Percentiles rank a stretch among this genome's conserved stretches.
Evolutionary conservation across 2,113 vertebrate species (phyloP).

Genomic region (Chamaetylas fuelleborni): DNA sequence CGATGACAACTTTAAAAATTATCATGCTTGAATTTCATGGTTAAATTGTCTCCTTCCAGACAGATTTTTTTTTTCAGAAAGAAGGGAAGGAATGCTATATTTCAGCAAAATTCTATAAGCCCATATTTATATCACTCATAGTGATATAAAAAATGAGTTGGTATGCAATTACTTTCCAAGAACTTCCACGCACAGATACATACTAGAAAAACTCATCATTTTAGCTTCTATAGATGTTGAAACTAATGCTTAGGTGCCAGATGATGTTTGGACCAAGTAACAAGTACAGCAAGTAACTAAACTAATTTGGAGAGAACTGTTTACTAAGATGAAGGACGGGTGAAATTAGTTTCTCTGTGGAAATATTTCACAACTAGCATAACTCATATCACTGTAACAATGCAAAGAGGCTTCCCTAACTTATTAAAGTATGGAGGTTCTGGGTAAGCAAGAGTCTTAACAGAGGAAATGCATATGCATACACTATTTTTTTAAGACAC

Average conservation of each 20-base stretch:
- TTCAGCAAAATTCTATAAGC: background rate
- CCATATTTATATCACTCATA: background rate
- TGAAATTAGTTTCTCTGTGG: background rate
- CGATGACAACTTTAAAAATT: background rate
- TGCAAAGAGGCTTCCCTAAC: background rate
- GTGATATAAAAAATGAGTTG: background rate
- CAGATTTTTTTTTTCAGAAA: background rate
- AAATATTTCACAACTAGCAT: background rate
- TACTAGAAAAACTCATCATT: background rate
- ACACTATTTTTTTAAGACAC: background rate
- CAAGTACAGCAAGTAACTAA: background rate
- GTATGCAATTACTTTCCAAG: background rate
- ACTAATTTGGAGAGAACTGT: background rate
- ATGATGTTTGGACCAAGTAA: background rate
- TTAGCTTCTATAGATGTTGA: background rate
- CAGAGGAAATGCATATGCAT: background rate
- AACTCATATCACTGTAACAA: background rate
- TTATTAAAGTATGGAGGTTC: fast-evolving
- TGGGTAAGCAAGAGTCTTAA: background rate
- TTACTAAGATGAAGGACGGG: background rate
- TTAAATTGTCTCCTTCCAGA: background rate
- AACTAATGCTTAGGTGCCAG: background rate
- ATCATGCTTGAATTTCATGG: background rate
- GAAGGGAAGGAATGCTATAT: background rate
- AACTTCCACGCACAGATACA: background rate